These are phyloP conservation scores for Mystacides longicornis DNA, from an alignment of 2,888 invertebrate species.

Conservation along the genomic window DNA sequence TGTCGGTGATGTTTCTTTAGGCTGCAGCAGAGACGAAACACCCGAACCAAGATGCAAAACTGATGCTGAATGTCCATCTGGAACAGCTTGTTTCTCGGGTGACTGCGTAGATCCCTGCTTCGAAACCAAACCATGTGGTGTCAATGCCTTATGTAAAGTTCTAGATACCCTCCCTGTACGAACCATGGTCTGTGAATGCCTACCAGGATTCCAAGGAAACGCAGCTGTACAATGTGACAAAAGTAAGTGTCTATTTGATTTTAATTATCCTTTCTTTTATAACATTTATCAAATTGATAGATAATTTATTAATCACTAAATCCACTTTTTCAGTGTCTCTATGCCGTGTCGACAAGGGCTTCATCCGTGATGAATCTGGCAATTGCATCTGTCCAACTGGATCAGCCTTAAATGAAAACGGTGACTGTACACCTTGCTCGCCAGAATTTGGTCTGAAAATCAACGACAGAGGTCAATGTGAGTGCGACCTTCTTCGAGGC, in stretches of 20 bases:
- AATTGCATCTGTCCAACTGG: conserved; percentile 71
- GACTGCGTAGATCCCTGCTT: conserved; percentile 80
- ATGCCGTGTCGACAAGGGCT: conserved; percentile 63
- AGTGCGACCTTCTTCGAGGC: conserved; percentile 73
- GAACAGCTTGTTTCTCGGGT: conserved; percentile 73
- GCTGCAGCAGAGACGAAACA: conserved; percentile 53
- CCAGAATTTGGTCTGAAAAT: conserved; percentile 65
- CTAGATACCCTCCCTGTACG: conserved; percentile 75
- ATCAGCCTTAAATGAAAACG: conserved; percentile 66
- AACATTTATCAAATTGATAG: not conserved
- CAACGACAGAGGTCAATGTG: conserved; percentile 71
- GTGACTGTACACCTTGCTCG: conserved; percentile 70
- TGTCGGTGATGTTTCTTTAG: conserved; percentile 53
- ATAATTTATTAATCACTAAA: not conserved
- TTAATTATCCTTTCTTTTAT: not conserved
- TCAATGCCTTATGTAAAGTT: conserved; percentile 70
- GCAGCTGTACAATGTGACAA: conserved; percentile 76
- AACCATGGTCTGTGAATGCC: conserved; percentile 84
- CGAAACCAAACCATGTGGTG: conserved; percentile 71
- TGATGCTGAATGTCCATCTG: conserved; percentile 76
- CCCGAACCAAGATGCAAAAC: conserved; percentile 62
- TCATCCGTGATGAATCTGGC: conserved; percentile 51
- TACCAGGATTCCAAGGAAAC: conserved; percentile 80
- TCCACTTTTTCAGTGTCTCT: conserved; percentile 42
- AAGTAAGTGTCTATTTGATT: conserved; percentile 48